Evolutionary conservation across 2,888 invertebrate species (phyloP).

Genomic region (Oscheius sp.): DNA sequence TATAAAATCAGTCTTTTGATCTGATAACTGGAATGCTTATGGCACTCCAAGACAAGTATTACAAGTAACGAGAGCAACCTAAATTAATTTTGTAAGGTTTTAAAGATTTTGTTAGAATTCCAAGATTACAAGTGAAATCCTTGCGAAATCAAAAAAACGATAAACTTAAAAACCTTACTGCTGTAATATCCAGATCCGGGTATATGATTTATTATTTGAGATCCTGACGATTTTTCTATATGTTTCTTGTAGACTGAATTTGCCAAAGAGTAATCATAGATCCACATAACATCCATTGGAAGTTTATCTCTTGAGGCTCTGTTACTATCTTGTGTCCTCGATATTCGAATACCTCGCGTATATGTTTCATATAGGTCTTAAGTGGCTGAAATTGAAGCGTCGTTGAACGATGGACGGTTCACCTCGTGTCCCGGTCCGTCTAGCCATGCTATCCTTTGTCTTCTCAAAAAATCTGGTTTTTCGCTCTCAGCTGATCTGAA

Average conservation of each 20-base stretch:
- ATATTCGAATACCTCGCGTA: slow-evolving; percentile 81
- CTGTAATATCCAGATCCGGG: slow-evolving; percentile 92
- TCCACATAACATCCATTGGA: slow-evolving; percentile 86
- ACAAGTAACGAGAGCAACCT: slow-evolving; percentile 81
- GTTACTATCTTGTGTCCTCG: slow-evolving; percentile 78
- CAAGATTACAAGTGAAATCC: not conserved
- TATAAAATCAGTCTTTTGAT: slow-evolving; percentile 78
- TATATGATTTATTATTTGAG: slow-evolving; percentile 88
- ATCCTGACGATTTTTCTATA: slow-evolving; percentile 74
- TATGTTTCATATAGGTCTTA: slow-evolving; percentile 82
- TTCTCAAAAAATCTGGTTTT: slow-evolving; percentile 9
- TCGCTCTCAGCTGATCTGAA: slow-evolving; percentile 11
- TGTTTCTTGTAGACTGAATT: slow-evolving; percentile 34
- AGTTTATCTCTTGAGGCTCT: not conserved
- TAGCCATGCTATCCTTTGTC: slow-evolving; percentile 49
- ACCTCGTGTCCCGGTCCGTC: slow-evolving; percentile 57
- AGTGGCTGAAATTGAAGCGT: slow-evolving; percentile 47
- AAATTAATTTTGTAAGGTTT: not conserved
- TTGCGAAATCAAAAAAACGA: not conserved
- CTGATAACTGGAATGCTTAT: slow-evolving; percentile 85
- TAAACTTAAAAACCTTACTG: slow-evolving; percentile 83
- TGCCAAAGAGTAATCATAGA: slow-evolving; percentile 88
- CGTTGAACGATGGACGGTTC: slow-evolving; percentile 2
- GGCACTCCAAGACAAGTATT: slow-evolving; percentile 83
- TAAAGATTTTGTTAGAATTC: not conserved